Evolutionary conservation across 2,797 vertebrate species (phyloP).

Genomic region (Sebastes paucispinis): DNA sequence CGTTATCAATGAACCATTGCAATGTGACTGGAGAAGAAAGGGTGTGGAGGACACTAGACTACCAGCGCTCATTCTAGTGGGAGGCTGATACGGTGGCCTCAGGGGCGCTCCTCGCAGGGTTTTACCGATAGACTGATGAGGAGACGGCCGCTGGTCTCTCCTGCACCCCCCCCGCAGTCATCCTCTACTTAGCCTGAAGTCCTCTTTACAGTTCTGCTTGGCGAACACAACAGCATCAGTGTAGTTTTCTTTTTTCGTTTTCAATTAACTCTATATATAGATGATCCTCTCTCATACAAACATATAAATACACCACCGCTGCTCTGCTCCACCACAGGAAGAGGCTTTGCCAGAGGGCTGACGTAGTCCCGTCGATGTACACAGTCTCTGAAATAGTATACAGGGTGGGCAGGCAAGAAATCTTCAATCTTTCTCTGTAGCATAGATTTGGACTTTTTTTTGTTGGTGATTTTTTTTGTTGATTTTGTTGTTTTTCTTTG

Average conservation of each 20-base stretch:
- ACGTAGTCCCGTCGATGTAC: constrained; percentile 66
- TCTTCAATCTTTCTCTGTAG: constrained; percentile 66
- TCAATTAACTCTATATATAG: constrained; percentile 78
- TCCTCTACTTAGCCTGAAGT: constrained; percentile 61
- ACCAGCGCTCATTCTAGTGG: constrained; percentile 22
- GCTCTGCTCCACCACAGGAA: constrained; percentile 64
- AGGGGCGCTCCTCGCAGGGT: not conserved
- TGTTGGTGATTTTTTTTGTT: constrained; percentile 56
- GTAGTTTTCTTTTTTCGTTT: constrained; percentile 37
- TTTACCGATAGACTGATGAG: not conserved
- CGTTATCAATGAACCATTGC: constrained; percentile 5
- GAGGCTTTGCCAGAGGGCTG: constrained; percentile 42
- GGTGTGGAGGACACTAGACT: constrained; percentile 35
- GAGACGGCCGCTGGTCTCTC: not conserved
- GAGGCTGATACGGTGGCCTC: not conserved
- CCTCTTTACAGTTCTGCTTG: constrained; percentile 53
- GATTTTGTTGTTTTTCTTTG: constrained; percentile 37
- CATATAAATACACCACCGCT: constrained; percentile 84
- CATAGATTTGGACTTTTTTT: constrained; percentile 66
- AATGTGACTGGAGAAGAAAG: constrained; percentile 4
- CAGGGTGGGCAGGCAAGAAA: constrained; percentile 76
- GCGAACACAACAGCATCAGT: constrained; percentile 54
- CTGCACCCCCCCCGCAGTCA: constrained; percentile 54
- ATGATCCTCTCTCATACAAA: constrained; percentile 81
- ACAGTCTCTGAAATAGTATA: constrained; percentile 72